phyloP scores from a whole-genome alignment of 1,140 invertebrate genomes.

The Drosophila burlai region DNA sequence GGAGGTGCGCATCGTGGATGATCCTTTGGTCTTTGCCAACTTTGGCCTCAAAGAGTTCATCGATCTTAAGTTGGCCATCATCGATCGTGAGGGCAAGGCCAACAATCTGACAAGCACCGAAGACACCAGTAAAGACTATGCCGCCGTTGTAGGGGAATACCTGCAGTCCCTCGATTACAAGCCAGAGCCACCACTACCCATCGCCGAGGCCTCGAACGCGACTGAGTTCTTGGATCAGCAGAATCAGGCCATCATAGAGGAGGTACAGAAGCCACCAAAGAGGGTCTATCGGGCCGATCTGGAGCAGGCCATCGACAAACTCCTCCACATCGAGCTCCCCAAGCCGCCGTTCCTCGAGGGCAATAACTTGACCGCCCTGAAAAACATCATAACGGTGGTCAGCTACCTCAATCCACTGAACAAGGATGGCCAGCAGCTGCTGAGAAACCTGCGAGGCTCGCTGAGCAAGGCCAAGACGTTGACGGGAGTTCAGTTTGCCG shows the following conservation, averaged over 20 bases:
- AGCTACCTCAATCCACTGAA: constrained; percentile 43
- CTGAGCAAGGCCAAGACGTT: neutral
- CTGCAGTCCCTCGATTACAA: neutral
- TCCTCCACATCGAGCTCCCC: constrained; percentile 64
- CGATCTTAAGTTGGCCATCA: constrained; percentile 11
- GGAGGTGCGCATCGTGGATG: constrained; percentile 4
- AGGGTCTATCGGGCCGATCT: constrained; percentile 58
- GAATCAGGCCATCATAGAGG: constrained; percentile 34
- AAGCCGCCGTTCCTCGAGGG: constrained; percentile 31
- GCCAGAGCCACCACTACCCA: constrained; percentile 4
- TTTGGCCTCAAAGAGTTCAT: constrained; percentile 18
- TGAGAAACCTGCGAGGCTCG: constrained; percentile 12
- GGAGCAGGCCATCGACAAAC: constrained; percentile 64
- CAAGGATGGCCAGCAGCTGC: constrained; percentile 24
- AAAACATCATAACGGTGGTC: constrained; percentile 33
- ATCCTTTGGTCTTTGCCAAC: constrained; percentile 9
- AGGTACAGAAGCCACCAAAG: constrained; percentile 21
- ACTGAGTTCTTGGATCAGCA: constrained; percentile 23
- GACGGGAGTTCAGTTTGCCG: constrained; percentile 19
- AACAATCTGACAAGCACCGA: neutral
- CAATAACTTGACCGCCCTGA: constrained; percentile 33
- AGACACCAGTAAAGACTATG: constrained; percentile 25
- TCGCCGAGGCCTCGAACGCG: neutral
- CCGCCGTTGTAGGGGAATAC: constrained; percentile 15
- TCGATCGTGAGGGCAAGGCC: constrained; percentile 10